Evolutionary conservation across 2,888 invertebrate species (phyloP).

Genomic region (Himalopsyche japonica): DNA sequence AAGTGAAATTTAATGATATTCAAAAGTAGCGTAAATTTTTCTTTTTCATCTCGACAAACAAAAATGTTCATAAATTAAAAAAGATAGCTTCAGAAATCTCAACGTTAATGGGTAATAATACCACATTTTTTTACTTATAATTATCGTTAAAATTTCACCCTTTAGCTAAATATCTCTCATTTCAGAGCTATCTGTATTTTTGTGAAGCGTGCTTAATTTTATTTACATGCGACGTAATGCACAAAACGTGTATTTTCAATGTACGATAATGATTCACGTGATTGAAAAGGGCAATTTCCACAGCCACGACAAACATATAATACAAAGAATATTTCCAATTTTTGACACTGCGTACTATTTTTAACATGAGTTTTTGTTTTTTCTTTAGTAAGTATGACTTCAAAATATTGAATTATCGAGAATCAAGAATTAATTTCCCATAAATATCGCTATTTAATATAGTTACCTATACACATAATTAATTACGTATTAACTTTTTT

Average conservation of each 20-base stretch:
- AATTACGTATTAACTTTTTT: not conserved
- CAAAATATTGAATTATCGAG: no score
- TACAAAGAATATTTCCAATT: not conserved
- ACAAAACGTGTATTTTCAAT: not conserved
- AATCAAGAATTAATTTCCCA: no score
- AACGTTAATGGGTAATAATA: no score
- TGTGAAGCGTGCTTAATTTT: not conserved
- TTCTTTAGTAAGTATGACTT: no score
- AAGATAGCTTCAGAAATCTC: no score
- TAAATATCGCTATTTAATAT: not conserved
- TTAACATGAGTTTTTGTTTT: not conserved
- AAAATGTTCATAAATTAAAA: no score
- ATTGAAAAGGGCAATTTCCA: not conserved
- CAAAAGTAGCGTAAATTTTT: no score
- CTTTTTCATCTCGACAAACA: no score
- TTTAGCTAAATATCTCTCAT: not conserved
- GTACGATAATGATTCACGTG: not conserved
- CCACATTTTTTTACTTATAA: no score
- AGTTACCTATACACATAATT: no score
- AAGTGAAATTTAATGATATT: no score
- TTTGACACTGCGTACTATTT: not conserved
- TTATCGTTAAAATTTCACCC: not conserved
- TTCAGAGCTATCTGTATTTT: not conserved
- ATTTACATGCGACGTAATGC: not conserved
- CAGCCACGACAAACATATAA: not conserved